Evolutionary conservation across 2,888 invertebrate genomes (phyloP).

Genomic region (Branchinecta sandiegonensis): DNA sequence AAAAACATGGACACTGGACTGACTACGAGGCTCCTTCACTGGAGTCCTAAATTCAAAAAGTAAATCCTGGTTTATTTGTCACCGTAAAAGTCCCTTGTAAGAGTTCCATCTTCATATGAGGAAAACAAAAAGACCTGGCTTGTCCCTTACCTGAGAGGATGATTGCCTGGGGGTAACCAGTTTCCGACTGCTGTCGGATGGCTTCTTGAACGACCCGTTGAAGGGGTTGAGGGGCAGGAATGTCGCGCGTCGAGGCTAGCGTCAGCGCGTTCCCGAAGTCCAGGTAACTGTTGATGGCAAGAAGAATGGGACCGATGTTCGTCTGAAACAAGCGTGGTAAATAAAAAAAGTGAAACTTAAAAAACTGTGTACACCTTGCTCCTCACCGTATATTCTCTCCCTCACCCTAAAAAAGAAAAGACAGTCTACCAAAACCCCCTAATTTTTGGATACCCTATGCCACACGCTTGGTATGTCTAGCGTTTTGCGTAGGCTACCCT

Average conservation of each 20-base stretch:
- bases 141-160: constrained; percentile 59
- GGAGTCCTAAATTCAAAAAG: no score
- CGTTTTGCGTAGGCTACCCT: no score
- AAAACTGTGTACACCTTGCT: not conserved
- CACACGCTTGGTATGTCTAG: no score
- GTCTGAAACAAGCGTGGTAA: constrained; percentile 47
- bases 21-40: no score
- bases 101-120: no score
- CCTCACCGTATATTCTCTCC: not conserved
- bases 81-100: no score
- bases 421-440: no score
- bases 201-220: constrained; percentile 80
- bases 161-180: constrained; percentile 87
- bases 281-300: constrained; percentile 76
- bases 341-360: constrained; percentile 19
- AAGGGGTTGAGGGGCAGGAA: constrained; percentile 62
- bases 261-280: constrained; percentile 77
- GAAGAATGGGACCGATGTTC: constrained; percentile 75
- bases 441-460: no score
- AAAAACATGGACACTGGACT: no score
- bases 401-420: no score
- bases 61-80: no score
- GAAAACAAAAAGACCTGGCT: no score
- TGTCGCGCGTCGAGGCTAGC: constrained; percentile 57
- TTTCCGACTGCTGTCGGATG: constrained; percentile 81